Conservation (phyloP, 1,140 invertebrate genomes). For the Scaptodrosophila lebanonensis region DNA sequence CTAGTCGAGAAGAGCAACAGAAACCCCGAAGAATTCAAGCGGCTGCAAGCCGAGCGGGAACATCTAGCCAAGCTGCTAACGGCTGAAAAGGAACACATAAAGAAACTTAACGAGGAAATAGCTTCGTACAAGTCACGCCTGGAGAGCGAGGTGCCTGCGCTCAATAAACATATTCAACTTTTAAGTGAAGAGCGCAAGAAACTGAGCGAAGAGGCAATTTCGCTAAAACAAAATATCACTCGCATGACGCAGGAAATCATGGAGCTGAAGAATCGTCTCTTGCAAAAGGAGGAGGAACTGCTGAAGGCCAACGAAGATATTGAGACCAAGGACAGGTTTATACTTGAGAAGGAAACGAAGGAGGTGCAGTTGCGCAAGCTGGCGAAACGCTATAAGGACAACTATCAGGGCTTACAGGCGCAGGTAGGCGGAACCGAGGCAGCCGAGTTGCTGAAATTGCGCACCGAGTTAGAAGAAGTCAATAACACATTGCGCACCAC, state of each 20-base stretch:
- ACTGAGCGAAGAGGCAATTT: conserved; percentile 78
- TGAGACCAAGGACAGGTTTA: conserved; percentile 82
- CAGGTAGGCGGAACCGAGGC: conserved; percentile 77
- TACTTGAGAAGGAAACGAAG: conserved; percentile 86
- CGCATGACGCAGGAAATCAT: conserved; percentile 79
- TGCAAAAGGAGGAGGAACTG: conserved; percentile 81
- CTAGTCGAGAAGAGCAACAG: conserved; percentile 94
- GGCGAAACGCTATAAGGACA: conserved; percentile 94
- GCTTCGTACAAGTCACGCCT: conserved; percentile 82
- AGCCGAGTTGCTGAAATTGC: conserved; percentile 77
- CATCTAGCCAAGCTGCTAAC: conserved; percentile 86
- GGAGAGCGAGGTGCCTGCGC: conserved; percentile 83
- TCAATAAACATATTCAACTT: conserved; percentile 80
- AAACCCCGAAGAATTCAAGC: conserved; percentile 94
- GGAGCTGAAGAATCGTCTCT: conserved; percentile 79
- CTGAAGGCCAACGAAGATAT: conserved; percentile 84
- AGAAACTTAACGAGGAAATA: conserved; percentile 83
- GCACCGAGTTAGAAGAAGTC: conserved; percentile 81
- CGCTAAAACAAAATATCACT: conserved; percentile 75
- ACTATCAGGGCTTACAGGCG: conserved; percentile 84
- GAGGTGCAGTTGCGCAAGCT: conserved; percentile 91
- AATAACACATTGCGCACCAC: conserved; percentile 80
- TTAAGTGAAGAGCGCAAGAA: conserved; percentile 78
- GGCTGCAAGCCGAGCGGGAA: conserved; percentile 88
- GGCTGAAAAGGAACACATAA: conserved; percentile 83